A percentile compares a stretch with the other conserved stretches of the same genome.
Conservation (phyloP, 2,888 invertebrate species). For the Myathropa florea region DNA sequence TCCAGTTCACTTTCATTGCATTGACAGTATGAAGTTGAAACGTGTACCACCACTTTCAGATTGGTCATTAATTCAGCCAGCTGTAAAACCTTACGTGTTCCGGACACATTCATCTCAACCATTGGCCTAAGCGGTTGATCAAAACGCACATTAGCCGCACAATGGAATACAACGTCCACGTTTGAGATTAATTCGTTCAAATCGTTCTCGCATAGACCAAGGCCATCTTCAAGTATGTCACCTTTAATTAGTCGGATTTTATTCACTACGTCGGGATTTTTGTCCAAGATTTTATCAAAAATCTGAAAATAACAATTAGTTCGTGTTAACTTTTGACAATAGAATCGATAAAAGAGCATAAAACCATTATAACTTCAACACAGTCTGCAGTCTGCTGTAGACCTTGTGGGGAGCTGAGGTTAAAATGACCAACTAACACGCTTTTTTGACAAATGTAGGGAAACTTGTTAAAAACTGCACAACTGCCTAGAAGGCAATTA, state of each 20-base stretch:
- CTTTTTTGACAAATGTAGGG: neutral
- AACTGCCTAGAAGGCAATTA: neutral
- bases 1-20: slow-evolving; percentile 89
- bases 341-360: neutral
- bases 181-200: slow-evolving; percentile 83
- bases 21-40: slow-evolving; percentile 96
- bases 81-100: slow-evolving; percentile 88
- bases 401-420: neutral
- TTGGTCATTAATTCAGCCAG: slow-evolving; percentile 88
- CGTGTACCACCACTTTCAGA: slow-evolving; percentile 89
- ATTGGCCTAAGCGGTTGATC: slow-evolving; percentile 92
- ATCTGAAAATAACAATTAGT: slow-evolving; percentile 79
- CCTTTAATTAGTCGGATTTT: slow-evolving; percentile 86
- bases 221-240: slow-evolving; percentile 83
- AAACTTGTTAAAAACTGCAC: slow-evolving; percentile 28
- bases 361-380: neutral
- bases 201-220: slow-evolving; percentile 84
- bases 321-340: neutral
- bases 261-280: slow-evolving; percentile 82
- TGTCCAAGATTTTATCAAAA: slow-evolving; percentile 82
- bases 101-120: slow-evolving; percentile 91
- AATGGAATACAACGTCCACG: slow-evolving; percentile 89
- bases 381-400: neutral
- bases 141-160: slow-evolving; percentile 93
- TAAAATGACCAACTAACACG: neutral